Conservation (phyloP, 23 tunicate species). For the Botrylloides violaceus region DNA sequence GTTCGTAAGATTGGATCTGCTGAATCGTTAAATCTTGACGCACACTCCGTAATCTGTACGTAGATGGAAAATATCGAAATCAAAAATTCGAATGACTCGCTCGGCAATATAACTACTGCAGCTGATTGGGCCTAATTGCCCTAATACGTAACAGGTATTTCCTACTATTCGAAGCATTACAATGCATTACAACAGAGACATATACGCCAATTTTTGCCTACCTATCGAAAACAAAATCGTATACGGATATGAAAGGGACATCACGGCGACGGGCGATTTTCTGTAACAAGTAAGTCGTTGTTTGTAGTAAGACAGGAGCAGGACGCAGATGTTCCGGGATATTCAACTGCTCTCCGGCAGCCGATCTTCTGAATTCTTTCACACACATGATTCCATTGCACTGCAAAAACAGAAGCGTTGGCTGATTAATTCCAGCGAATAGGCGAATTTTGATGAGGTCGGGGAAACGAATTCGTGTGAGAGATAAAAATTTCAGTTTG, state of each 20-base stretch:
- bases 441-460: too few relatives aligned
- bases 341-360: slow-evolving; percentile 74
- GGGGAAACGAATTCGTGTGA: too few relatives aligned
- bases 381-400: slow-evolving; percentile 28
- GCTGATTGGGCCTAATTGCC: too few relatives aligned
- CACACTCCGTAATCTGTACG: slow-evolving; percentile 63
- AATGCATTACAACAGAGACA: too few relatives aligned
- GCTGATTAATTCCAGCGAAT: too few relatives aligned
- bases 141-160: too few relatives aligned
- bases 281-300: slow-evolving; percentile 44
- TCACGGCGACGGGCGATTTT: slow-evolving; percentile 18
- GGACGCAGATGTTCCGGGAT: slow-evolving; percentile 46
- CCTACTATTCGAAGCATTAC: too few relatives aligned
- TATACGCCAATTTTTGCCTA: too few relatives aligned
- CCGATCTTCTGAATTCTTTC: slow-evolving; percentile 81
- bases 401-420: too few relatives aligned
- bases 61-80: not conserved
- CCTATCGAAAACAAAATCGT: slow-evolving; percentile 90
- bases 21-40: slow-evolving; percentile 86
- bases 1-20: slow-evolving; percentile 31
- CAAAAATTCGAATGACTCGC: not conserved
- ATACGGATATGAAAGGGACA: slow-evolving; percentile 13
- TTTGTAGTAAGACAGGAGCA: slow-evolving; percentile 42
- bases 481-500: not conserved
- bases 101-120: too few relatives aligned